phyloP scores from a whole-genome alignment of 2,797 vertebrate species.

The Enteromius unitaeniatus region DNA sequence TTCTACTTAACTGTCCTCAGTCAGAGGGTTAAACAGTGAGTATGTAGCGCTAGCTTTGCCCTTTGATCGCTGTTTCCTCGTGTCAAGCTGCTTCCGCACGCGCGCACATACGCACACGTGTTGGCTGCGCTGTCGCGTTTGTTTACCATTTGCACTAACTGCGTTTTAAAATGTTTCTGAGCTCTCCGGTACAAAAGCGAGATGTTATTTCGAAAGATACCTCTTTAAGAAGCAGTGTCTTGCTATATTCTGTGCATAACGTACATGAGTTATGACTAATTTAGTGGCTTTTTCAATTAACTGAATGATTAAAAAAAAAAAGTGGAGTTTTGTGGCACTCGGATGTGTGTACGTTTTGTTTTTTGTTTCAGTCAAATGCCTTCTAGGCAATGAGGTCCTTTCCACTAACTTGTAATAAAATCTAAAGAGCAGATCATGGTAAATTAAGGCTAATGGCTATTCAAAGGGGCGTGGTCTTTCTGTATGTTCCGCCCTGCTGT shows the following conservation, averaged over 20 bases:
- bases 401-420: not conserved
- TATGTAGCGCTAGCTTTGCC: not conserved
- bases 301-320: not conserved
- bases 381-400: not conserved
- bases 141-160: conserved; percentile 26
- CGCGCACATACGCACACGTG: conserved; percentile 25
- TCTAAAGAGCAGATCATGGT: not conserved
- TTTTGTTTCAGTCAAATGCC: not conserved
- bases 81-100: conserved; percentile 25
- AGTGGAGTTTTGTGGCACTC: not conserved
- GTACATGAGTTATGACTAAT: no score
- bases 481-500: not conserved
- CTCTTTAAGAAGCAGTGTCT: not conserved
- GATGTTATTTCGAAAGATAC: not conserved
- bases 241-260: not conserved
- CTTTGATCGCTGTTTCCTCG: conserved; percentile 25
- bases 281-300: not conserved
- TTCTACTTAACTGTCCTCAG: not conserved
- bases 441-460: not conserved
- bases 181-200: not conserved
- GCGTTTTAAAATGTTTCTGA: not conserved
- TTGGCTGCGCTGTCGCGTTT: conserved; percentile 19
- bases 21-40: not conserved
- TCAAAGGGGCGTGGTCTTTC: not conserved
- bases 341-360: not conserved